Percentiles rank a stretch among this genome's conserved stretches.
Evolutionary conservation across 2,888 invertebrate species (phyloP).

Genomic region (Cataglyphis rosenhaueri): DNA sequence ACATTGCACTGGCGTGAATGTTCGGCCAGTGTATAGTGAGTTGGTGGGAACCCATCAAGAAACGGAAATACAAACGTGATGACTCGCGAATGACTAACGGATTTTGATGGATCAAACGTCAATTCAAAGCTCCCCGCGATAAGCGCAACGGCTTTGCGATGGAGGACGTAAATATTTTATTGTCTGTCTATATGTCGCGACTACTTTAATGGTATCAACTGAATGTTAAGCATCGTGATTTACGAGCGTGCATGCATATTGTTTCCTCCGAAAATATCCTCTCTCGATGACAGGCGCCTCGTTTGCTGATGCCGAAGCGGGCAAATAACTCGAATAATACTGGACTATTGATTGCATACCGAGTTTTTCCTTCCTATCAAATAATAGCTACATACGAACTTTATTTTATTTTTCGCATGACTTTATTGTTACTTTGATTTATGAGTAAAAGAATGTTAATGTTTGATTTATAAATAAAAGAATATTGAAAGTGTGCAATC

Average conservation of each 20-base stretch:
- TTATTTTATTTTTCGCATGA: neutral
- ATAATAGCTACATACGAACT: neutral
- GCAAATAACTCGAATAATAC: slow-evolving; percentile 36
- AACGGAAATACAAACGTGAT: neutral
- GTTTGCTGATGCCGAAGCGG: slow-evolving; percentile 20
- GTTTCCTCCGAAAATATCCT: slow-evolving; percentile 1
- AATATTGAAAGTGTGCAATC: neutral
- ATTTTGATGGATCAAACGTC: slow-evolving; percentile 44
- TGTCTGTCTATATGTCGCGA: slow-evolving; percentile 21
- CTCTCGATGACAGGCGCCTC: slow-evolving; percentile 19
- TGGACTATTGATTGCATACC: neutral
- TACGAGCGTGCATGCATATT: slow-evolving; percentile 36
- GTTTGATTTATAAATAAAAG: slow-evolving; percentile 21
- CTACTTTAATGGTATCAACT: slow-evolving; percentile 47
- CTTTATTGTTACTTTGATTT: slow-evolving; percentile 13
- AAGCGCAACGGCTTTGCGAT: slow-evolving; percentile 28
- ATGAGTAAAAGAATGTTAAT: neutral
- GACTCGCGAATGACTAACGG: slow-evolving; percentile 52
- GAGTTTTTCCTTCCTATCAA: neutral
- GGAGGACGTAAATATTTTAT: slow-evolving; percentile 59
- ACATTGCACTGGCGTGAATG: neutral
- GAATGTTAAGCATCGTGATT: slow-evolving; percentile 52
- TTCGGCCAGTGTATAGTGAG: neutral
- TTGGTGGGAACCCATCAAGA: slow-evolving; percentile 15
- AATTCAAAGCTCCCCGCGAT: slow-evolving; percentile 44